Percentiles rank a stretch among this genome's conserved stretches.
These are phyloP conservation scores for Aphrophora alni DNA, from an alignment of 2,888 invertebrate genomes.

Conservation along the genomic window DNA sequence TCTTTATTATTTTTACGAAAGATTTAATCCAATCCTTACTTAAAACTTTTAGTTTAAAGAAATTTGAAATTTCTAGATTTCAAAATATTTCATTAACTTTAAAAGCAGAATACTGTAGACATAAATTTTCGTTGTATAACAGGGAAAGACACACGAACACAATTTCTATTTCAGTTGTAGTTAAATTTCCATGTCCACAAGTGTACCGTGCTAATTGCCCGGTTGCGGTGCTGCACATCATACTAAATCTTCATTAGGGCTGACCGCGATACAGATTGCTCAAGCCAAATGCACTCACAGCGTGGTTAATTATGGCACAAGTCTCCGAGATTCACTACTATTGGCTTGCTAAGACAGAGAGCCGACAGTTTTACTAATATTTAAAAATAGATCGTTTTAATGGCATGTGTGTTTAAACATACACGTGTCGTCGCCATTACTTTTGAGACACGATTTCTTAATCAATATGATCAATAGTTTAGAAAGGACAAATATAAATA, in stretches of 20 bases:
- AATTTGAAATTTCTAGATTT: no score
- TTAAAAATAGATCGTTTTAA: background rate
- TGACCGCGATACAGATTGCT: conserved; percentile 1
- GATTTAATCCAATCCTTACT: no score
- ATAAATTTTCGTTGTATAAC: background rate
- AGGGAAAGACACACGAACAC: background rate
- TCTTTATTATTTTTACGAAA: no score
- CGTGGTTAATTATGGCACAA: background rate
- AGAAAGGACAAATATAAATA: no score
- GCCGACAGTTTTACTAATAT: background rate
- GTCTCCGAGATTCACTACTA: background rate
- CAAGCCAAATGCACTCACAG: background rate
- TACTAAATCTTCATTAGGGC: conserved; percentile 2
- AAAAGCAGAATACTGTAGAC: no score
- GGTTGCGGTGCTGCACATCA: background rate
- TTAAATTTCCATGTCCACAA: background rate
- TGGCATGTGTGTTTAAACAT: background rate
- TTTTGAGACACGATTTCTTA: background rate
- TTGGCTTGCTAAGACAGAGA: background rate
- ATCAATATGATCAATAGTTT: no score
- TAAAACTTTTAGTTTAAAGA: no score
- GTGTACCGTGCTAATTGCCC: conserved; percentile 6
- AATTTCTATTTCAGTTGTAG: conserved; percentile 3
- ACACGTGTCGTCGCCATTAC: background rate
- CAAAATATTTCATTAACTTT: no score